Evolutionary conservation across 2,888 invertebrate species (phyloP).

Genomic region (Sialis fuliginosa): DNA sequence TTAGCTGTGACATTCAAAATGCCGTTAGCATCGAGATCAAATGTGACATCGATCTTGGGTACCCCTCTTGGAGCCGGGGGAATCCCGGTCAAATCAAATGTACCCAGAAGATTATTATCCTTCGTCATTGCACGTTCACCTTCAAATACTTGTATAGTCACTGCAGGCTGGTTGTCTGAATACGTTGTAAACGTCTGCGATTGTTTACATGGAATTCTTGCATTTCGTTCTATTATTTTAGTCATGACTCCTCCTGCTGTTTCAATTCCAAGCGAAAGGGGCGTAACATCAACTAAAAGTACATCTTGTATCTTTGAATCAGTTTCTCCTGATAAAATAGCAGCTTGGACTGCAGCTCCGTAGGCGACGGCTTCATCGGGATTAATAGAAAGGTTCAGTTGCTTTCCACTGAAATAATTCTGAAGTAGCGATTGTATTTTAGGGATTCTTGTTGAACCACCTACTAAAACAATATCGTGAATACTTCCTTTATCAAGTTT

Average conservation of each 20-base stretch:
- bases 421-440: slow-evolving; percentile 58
- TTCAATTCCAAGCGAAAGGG: slow-evolving; percentile 56
- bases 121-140: slow-evolving; percentile 70
- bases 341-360: slow-evolving; percentile 22
- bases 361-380: slow-evolving; percentile 24
- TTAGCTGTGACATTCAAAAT: slow-evolving; percentile 37
- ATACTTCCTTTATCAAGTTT: slow-evolving; percentile 60
- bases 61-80: slow-evolving; percentile 50
- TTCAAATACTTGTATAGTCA: slow-evolving; percentile 40
- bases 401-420: slow-evolving; percentile 50
- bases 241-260: slow-evolving; percentile 68
- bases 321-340: slow-evolving; percentile 24
- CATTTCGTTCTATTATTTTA: slow-evolving; percentile 37
- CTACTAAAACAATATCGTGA: slow-evolving; percentile 65
- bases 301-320: slow-evolving; percentile 60
- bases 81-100: slow-evolving; percentile 47
- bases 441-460: slow-evolving; percentile 65
- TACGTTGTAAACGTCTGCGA: slow-evolving; percentile 45
- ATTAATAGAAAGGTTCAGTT: slow-evolving; percentile 21
- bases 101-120: slow-evolving; percentile 53
- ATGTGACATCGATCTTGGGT: slow-evolving; percentile 51
- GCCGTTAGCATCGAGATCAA: slow-evolving; percentile 58
- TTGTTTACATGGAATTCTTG: slow-evolving; percentile 36
- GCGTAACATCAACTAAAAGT: slow-evolving; percentile 47
- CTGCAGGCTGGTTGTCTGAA: slow-evolving; percentile 46